Base-by-base conservation (phyloP, 2,113 vertebrate species). In the Pterophyllum scalare region DNA sequence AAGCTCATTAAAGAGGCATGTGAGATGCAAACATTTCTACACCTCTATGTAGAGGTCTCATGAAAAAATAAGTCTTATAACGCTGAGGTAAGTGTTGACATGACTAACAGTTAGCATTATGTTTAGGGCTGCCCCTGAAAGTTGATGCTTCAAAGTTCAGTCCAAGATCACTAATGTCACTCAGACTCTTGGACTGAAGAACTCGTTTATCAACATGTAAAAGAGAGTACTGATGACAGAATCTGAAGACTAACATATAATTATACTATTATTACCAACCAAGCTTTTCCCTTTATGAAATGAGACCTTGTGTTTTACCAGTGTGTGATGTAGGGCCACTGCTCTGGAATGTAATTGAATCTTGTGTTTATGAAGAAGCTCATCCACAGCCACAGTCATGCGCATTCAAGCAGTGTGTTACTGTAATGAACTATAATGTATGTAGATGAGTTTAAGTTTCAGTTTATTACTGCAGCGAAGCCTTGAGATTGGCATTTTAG, bases 1-100 rank as follows among this genome's bases (percentile, higher is more conserved):
- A 75, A 64, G 8, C 59, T 70, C 38, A 38, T 80, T 35, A 77
- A 82, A 49, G 65, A 62, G 62, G 6, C 24, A 43, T 17, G 57
- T 17, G 22, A 72, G 77, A 76, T 14, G 6, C 14, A 20, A 64
- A 35, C 62, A 65, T 65, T 40, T 40, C 5, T 2, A 14, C 19
- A 56, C 40, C 40, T 56, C 17, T 40, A 65, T 75, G 54, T 26
- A 81, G 11, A 13, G n/a, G 20, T 4, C 19, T 76, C n/a, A 40
- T 35, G n/a, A 7, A 74, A 59, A 15, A 58, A 64, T 12, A 33
- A 14, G 8, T 7, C 6, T 28, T 56, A 15, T 3, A 31, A 28
- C 35, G 33, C 6, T 31, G 26, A 56, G 3, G 11, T 22, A 57
- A n/a, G 33, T 22, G n/a, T 54, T 72, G 67, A 54, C 46, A 72